Percentiles rank a stretch among this genome's conserved stretches.
Evolutionary conservation across 2,113 vertebrate species (phyloP).

Genomic region (Coptodon bakossiorum): DNA sequence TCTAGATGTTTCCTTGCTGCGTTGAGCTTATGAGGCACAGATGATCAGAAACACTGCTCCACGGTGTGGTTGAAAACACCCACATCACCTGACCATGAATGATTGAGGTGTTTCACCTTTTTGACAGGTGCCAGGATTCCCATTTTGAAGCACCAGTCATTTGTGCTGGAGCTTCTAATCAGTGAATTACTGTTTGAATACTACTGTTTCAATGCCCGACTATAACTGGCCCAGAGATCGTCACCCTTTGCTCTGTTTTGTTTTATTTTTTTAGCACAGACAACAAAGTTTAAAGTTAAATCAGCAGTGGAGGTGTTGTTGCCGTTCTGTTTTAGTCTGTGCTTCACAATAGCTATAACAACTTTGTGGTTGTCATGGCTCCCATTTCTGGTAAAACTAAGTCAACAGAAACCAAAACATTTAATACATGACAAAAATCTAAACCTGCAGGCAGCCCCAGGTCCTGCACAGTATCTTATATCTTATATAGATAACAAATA

Average conservation of each 20-base stretch:
- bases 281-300: neutral
- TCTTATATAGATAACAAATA: fast-evolving
- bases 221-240: neutral
- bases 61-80: neutral
- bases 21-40: neutral
- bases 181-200: neutral
- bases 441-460: neutral
- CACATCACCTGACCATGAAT: neutral
- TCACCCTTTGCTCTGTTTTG: neutral
- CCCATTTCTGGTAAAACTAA: neutral
- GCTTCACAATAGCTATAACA: fast-evolving
- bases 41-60: neutral
- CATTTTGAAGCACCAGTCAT: fast-evolving
- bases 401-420: fast-evolving
- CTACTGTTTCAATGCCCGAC: fast-evolving
- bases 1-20: neutral
- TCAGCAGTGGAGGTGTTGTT: neutral
- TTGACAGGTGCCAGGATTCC: neutral
- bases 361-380: fast-evolving
- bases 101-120: neutral
- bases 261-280: neutral
- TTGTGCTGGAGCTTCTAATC: neutral
- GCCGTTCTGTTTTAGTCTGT: neutral
- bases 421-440: neutral
- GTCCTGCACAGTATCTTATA: neutral